phyloP scores from a whole-genome alignment of 1,140 invertebrate genomes.

The Drosophila pectinifera region DNA sequence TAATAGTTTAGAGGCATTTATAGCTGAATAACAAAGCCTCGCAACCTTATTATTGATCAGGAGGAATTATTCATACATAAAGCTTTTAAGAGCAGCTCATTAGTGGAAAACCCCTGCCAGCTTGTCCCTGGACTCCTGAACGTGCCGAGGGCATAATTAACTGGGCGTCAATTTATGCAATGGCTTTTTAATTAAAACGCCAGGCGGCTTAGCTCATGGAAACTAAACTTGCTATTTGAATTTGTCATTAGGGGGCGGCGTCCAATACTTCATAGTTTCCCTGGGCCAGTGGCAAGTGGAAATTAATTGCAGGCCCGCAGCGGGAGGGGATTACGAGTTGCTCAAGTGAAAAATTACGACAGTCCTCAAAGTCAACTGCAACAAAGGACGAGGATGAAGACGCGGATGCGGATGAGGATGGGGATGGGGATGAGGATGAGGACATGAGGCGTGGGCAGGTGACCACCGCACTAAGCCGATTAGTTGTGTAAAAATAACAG shows the following conservation, averaged over 20 bases:
- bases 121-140: background rate
- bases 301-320: constrained; percentile 28
- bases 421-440: background rate
- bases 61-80: background rate
- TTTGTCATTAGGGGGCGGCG: constrained; percentile 17
- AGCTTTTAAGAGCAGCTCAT: background rate
- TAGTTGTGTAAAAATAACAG: constrained; percentile 69
- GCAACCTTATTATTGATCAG: background rate
- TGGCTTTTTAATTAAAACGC: constrained; percentile 65
- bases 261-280: constrained; percentile 15
- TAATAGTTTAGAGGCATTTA: too few species aligned
- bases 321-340: constrained; percentile 46
- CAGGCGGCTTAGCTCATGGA: constrained; percentile 35
- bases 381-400: constrained; percentile 19
- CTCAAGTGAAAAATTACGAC: constrained; percentile 46
- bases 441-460: constrained; percentile 4
- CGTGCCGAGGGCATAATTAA: constrained; percentile 8
- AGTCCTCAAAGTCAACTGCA: constrained; percentile 56
- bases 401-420: background rate
- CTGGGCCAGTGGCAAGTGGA: constrained; percentile 11
- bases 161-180: constrained; percentile 32
- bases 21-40: too few species aligned
- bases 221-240: constrained; percentile 43
- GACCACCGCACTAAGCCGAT: constrained; percentile 53
- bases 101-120: background rate